Evolutionary conservation across 2,888 invertebrate species (phyloP).

Genomic region (Petrolisthes manimaculis): DNA sequence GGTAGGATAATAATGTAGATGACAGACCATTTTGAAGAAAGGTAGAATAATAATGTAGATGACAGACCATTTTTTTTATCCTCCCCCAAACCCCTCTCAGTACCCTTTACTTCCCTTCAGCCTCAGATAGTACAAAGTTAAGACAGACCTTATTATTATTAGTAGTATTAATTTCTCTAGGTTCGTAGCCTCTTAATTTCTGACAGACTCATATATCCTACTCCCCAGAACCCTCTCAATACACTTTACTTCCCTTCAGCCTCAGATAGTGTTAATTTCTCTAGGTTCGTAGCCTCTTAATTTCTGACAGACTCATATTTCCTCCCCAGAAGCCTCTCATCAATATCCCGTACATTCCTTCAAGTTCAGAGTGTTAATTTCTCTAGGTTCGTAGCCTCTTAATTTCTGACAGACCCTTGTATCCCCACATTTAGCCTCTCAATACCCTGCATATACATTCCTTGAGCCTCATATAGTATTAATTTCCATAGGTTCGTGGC

Average conservation of each 20-base stretch:
- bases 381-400: neutral
- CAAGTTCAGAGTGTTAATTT: neutral
- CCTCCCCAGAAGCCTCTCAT: neutral
- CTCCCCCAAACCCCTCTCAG: neutral
- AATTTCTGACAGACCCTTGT: neutral
- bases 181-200: neutral
- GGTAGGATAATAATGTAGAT: neutral
- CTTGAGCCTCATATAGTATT: neutral
- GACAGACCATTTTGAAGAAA: neutral
- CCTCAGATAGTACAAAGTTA: too few relatives aligned
- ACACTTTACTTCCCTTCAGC: neutral
- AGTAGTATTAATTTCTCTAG: too few relatives aligned
- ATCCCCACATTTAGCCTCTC: neutral
- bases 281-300: neutral
- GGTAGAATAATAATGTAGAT: neutral
- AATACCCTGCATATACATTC: neutral
- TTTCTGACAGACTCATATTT: neutral
- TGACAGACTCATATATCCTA: neutral
- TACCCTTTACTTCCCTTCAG: neutral
- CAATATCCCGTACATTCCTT: neutral
- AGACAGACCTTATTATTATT: too few relatives aligned
- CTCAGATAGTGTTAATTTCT: too few relatives aligned
- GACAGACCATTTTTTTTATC: too few relatives aligned
- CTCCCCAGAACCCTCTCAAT: neutral
- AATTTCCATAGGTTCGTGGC: neutral